phyloP scores from a whole-genome alignment of 2,797 vertebrate genomes.

The Chiroxiphia lanceolata region DNA sequence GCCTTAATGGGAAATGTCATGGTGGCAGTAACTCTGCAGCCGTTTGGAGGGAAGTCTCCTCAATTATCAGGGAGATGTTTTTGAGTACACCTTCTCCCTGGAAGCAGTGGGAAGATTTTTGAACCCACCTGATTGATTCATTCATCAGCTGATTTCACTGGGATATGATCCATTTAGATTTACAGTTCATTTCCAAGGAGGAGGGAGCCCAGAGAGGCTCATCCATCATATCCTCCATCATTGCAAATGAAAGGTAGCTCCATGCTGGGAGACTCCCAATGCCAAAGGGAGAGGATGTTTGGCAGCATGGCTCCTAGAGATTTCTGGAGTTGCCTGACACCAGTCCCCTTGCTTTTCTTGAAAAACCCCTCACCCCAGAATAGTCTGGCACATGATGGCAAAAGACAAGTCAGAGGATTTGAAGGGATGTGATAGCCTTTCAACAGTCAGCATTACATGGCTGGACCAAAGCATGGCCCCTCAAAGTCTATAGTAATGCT shows the following conservation, averaged over 20 bases:
- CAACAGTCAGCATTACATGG: background rate
- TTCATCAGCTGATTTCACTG: background rate
- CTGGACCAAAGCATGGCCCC: background rate
- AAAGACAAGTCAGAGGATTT: background rate
- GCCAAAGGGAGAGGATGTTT: background rate
- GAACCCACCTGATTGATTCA: background rate
- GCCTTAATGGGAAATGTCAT: background rate
- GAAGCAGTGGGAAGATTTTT: background rate
- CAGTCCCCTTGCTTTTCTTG: background rate
- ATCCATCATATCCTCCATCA: background rate
- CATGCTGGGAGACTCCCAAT: rapidly evolving
- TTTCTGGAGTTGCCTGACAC: background rate
- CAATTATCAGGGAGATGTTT: background rate
- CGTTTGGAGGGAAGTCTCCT: rapidly evolving
- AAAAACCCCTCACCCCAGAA: background rate
- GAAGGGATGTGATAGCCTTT: background rate
- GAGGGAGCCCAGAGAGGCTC: background rate
- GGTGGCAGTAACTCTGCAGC: background rate
- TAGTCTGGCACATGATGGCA: rapidly evolving
- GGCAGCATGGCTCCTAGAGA: background rate
- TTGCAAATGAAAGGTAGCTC: background rate
- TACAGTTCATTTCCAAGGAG: background rate
- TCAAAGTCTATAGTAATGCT: background rate
- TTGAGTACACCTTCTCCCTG: background rate
- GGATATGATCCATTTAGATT: background rate